Percentiles rank a stretch among this genome's conserved stretches.
Conservation (phyloP, 2,888 invertebrate species). For the Branchipolynoe longqiensis region DNA sequence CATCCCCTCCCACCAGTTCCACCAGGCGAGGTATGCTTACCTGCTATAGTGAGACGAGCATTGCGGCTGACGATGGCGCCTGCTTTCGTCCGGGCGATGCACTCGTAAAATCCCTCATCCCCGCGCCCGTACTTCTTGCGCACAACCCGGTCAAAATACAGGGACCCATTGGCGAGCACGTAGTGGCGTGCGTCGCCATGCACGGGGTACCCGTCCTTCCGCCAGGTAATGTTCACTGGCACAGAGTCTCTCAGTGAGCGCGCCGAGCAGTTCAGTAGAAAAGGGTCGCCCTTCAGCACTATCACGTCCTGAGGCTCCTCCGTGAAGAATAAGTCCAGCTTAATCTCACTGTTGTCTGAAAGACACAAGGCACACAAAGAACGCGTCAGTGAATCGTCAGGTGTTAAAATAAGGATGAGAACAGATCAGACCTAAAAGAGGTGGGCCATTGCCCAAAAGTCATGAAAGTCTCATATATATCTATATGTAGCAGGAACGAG, state of each 20-base stretch:
- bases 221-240: constrained; percentile 55
- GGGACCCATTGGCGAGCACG: constrained; percentile 56
- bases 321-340: constrained; percentile 50
- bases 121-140: constrained; percentile 26
- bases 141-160: constrained; percentile 56
- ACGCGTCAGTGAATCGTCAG: no score
- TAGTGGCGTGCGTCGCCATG: constrained; percentile 19
- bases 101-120: constrained; percentile 61
- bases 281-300: constrained; percentile 54
- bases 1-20: no score
- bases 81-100: constrained; percentile 50
- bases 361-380: neutral
- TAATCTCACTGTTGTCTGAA: constrained; percentile 25
- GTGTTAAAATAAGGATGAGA: no score
- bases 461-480: no score
- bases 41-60: constrained; percentile 60
- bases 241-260: constrained; percentile 1
- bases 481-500: no score
- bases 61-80: constrained; percentile 60
- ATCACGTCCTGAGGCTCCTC: constrained; percentile 58
- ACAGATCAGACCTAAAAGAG: no score
- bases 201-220: constrained; percentile 5
- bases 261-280: constrained; percentile 43
- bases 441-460: no score
- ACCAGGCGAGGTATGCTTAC: no score